phyloP scores from a whole-genome alignment of 2,113 vertebrate genomes.

The Antechinus flavipes region DNA sequence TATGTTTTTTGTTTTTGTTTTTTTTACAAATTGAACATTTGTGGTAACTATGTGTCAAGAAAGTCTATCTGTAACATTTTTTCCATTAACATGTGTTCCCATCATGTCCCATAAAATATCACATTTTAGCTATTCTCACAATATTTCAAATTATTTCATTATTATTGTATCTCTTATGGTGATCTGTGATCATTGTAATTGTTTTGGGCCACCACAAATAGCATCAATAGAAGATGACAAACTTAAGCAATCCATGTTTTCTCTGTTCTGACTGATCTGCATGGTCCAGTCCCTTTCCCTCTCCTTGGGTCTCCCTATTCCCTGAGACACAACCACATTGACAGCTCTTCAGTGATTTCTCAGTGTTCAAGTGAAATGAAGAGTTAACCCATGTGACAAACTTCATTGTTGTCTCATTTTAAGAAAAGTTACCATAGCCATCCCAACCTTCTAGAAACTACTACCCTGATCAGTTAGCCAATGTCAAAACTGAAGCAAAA shows the following conservation, averaged over 20 bases:
- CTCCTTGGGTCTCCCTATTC: neutral
- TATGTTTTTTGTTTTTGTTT: neutral
- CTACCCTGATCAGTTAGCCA: neutral
- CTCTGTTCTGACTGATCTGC: neutral
- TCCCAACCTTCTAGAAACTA: neutral
- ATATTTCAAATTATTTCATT: neutral
- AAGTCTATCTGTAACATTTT: neutral
- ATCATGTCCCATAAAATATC: neutral
- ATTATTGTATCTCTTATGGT: neutral
- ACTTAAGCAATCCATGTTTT: neutral
- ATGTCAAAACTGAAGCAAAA: too few relatives aligned
- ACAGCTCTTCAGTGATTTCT: neutral
- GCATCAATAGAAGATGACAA: neutral
- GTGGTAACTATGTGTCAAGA: neutral
- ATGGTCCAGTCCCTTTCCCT: neutral
- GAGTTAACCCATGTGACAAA: neutral
- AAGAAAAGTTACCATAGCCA: neutral
- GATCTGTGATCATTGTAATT: neutral
- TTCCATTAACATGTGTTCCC: neutral
- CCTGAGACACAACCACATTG: neutral
- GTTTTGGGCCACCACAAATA: neutral
- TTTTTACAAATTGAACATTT: neutral
- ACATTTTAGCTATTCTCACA: neutral
- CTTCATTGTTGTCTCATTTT: neutral
- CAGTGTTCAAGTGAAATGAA: neutral